Conservation (phyloP, 2,888 invertebrate genomes). For the Pristionchus arcanus region DNA sequence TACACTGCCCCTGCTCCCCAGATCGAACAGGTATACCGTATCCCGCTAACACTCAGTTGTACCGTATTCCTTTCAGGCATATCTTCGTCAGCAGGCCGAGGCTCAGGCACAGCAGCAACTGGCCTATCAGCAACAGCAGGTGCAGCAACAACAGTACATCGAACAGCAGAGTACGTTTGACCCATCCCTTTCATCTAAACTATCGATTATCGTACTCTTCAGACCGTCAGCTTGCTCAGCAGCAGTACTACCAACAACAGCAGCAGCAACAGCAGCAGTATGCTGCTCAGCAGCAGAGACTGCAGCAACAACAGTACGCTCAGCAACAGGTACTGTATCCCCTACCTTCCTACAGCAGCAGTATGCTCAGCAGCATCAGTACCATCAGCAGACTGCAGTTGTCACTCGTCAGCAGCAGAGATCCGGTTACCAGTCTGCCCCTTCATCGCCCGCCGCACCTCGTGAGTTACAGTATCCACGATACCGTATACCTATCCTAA, state of each 20-base stretch:
- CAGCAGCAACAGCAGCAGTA: conserved; percentile 38
- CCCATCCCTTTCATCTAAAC: background rate
- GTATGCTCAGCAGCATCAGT: background rate
- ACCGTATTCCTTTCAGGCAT: conserved; percentile 1
- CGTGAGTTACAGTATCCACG: conserved; percentile 10
- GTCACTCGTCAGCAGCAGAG: conserved; percentile 23
- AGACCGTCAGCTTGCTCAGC: conserved; percentile 38
- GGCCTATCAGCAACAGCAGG: conserved; percentile 15
- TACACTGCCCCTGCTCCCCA: conserved; percentile 1
- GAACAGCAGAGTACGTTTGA: conserved; percentile 32
- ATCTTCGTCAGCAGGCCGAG: conserved; percentile 2
- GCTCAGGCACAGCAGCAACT: background rate
- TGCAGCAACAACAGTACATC: conserved; percentile 43
- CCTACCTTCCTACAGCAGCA: background rate
- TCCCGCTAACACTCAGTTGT: background rate
- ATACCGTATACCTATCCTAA: conserved; percentile 10
- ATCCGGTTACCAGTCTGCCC: conserved; percentile 13
- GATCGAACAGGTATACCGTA: conserved; percentile 32
- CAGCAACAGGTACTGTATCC: conserved; percentile 36
- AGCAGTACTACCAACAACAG: conserved; percentile 28
- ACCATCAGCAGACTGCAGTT: background rate
- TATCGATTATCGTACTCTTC: background rate
- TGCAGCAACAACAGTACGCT: conserved; percentile 28
- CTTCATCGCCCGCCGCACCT: conserved; percentile 1
- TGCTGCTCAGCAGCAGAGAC: conserved; percentile 36